Base-by-base conservation (phyloP, 2,113 vertebrate species). In the Hiodon alosoides region DNA sequence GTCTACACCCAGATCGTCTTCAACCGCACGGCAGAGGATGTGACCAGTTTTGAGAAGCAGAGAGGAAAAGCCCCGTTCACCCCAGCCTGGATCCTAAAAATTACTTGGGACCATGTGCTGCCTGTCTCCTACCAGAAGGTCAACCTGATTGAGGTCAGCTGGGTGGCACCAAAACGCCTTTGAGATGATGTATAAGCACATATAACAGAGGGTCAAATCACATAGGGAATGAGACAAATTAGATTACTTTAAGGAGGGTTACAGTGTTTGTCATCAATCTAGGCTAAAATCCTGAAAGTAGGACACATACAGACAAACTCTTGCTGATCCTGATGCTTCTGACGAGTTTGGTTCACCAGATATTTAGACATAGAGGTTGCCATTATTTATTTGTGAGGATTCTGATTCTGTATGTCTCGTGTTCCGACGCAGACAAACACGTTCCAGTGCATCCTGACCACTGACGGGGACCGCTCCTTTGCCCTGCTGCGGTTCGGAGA, bases 361-460 rank as follows among this genome's bases (percentile, higher is more conserved):
- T 31, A 31, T 31, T 31, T 31, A 31, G 31, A 31, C 31, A 31
- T 31, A 31, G 31, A 31, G 31, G 31, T 31, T 31, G 31, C 31
- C 31, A 31, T 31, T 31, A 31, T 31, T 31, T 31, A 31, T 31
- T 31, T 55, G 70, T 71, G 9, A 16, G n/a, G 10, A 57, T 10
- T 58, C 55, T 58, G 6, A 58, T 13, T 14, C 7, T 11, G 14
- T 11, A 3, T 76, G 14, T 13, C n/a, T 7, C 10, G 31, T 53
- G 48, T 5, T 74, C 9, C 71, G 13, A 2, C 79, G 47, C 78
- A 94, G 93, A 92, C 85, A 0, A 94, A 93, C 85, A 93, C 92
- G 2, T 94, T 91, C 84, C 93, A 94, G 84, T 89, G 90, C 68
- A 82, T 92, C 78, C 82, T 94, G 76, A 87, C 92, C 16, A 93